A percentile compares a stretch with the other conserved stretches of the same genome.
Evolutionary conservation across 2,113 vertebrate genomes (phyloP).

Genomic region (Toxotes chatareus): DNA sequence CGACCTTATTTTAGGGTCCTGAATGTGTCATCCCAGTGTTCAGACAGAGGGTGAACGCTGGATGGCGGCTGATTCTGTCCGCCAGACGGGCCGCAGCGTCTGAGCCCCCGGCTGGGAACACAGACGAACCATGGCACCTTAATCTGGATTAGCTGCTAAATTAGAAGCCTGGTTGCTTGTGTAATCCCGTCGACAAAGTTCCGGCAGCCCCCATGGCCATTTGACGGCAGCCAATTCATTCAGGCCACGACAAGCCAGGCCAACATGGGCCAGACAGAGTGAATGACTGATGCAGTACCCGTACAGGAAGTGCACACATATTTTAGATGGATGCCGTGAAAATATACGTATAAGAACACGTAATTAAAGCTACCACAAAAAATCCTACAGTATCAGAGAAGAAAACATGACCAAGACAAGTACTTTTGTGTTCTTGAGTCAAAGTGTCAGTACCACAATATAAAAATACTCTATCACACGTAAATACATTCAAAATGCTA

Average conservation of each 20-base stretch:
- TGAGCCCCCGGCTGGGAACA: slow-evolving; percentile 54
- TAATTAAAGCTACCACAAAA: background rate
- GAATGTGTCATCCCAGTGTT: background rate
- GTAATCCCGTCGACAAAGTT: slow-evolving; percentile 74
- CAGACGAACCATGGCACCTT: slow-evolving; percentile 64
- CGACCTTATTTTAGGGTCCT: background rate
- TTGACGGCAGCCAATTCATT: slow-evolving; percentile 35
- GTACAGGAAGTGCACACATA: background rate
- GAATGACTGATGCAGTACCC: background rate
- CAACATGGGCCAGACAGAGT: slow-evolving; percentile 5
- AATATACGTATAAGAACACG: background rate
- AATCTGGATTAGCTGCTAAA: slow-evolving; percentile 84
- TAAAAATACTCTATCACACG: background rate
- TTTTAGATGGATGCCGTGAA: background rate
- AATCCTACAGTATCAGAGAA: background rate
- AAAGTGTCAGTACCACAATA: background rate
- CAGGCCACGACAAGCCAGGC: background rate
- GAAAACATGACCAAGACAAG: background rate
- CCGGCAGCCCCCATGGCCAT: slow-evolving; percentile 33
- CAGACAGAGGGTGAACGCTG: background rate
- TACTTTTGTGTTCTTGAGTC: too few species aligned
- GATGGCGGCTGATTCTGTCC: slow-evolving; percentile 21
- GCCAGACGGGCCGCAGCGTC: slow-evolving; percentile 42
- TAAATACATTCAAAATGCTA: background rate
- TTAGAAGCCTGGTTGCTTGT: slow-evolving; percentile 71